phyloP scores from a whole-genome alignment of 2,113 vertebrate species.

The Vulpes lagopus region DNA sequence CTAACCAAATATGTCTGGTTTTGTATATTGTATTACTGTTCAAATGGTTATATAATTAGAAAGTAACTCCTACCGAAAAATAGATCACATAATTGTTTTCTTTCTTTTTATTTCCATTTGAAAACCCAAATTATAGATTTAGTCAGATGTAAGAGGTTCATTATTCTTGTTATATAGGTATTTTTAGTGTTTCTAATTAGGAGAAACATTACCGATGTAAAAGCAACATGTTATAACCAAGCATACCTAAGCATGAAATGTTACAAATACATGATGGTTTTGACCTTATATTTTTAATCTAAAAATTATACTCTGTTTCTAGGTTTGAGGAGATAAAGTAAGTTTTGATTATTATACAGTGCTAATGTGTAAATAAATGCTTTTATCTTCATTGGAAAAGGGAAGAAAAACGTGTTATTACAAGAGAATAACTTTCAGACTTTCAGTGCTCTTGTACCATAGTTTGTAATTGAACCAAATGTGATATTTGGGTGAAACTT shows the following conservation, averaged over 20 bases:
- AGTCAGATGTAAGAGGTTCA: neutral
- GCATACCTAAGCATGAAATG: neutral
- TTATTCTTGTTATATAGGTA: slow-evolving; percentile 30
- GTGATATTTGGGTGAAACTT: slow-evolving; percentile 5
- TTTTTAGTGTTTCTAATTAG: slow-evolving; percentile 38
- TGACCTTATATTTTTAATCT: slow-evolving; percentile 46
- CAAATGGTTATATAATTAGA: slow-evolving; percentile 32
- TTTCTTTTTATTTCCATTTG: slow-evolving; percentile 63
- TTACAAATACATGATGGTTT: slow-evolving; percentile 20
- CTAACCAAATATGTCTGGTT: slow-evolving; percentile 18
- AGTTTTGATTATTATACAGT: slow-evolving; percentile 7
- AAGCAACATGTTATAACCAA: slow-evolving; percentile 21
- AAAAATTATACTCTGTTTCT: neutral
- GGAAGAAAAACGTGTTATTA: neutral
- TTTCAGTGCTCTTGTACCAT: neutral
- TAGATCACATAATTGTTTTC: slow-evolving; percentile 16
- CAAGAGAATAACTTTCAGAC: neutral
- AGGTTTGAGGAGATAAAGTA: neutral
- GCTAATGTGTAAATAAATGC: neutral
- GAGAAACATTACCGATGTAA: neutral
- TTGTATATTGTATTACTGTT: slow-evolving; percentile 36
- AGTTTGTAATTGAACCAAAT: neutral
- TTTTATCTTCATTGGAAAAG: slow-evolving; percentile 20
- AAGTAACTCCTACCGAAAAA: slow-evolving; percentile 10
- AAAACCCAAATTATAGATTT: slow-evolving; percentile 49